Conservation (phyloP, 2,113 vertebrate genomes). For the Alexandromys fortis region DNA sequence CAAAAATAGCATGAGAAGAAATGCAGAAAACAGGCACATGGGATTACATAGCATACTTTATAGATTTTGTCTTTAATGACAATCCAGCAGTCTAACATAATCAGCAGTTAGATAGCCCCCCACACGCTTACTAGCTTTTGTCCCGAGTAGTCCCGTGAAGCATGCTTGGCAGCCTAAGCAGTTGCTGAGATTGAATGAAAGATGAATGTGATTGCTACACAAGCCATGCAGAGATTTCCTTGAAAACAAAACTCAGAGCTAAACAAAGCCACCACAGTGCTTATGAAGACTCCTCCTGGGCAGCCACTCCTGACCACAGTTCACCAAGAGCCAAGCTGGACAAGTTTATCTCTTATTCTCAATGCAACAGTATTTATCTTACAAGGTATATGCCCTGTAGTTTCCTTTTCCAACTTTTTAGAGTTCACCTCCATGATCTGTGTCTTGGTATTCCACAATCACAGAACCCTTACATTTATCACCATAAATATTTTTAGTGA, state of each 20-base stretch:
- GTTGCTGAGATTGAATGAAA: conserved; percentile 11
- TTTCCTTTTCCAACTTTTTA: not conserved
- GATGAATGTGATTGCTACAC: not conserved
- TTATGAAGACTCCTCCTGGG: not conserved
- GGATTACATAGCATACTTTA: not conserved
- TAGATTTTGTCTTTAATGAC: conserved; percentile 29
- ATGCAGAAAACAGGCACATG: not conserved
- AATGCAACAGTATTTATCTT: not conserved
- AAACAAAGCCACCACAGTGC: not conserved
- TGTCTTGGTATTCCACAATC: not conserved
- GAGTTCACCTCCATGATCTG: not conserved
- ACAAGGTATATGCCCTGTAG: not conserved
- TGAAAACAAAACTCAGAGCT: not conserved
- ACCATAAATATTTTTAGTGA: not conserved
- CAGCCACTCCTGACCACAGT: not conserved
- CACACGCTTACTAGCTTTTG: not conserved
- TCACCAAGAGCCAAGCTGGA: not conserved
- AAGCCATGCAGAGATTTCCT: not conserved
- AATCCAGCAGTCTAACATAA: conserved; percentile 3
- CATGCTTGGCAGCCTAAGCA: not conserved
- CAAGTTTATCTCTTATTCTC: not conserved
- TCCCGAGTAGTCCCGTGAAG: not conserved
- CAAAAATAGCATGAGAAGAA: conserved; percentile 28
- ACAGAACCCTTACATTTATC: not conserved
- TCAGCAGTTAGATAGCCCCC: not conserved